Base-by-base conservation (phyloP, 2,888 invertebrate genomes). In the Halocaridina rubra region DNA sequence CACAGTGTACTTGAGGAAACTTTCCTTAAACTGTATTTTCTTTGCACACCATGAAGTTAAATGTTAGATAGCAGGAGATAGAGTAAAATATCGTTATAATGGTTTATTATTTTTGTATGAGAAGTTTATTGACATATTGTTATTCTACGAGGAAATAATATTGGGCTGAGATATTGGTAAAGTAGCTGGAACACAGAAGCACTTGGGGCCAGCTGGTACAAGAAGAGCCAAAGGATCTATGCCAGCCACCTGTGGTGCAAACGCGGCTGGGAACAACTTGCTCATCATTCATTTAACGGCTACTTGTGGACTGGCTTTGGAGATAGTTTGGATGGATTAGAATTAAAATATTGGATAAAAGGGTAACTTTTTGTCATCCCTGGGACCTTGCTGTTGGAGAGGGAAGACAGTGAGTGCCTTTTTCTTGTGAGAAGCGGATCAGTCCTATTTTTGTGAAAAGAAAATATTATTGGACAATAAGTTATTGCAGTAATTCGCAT, bases 51-150 rank as follows among this genome's bases (percentile, higher is more conserved):
- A 84, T 79, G 77, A 79, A 79, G 84, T 84, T 84, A 79, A 80
- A 79, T 84, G 79, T 84, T 84, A 84, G 79, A 59, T 84, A 84
- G 84, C 80, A 71, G 79, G 84, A 84, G 75, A 80, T 75, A 84
- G 84, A 84, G 74, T 84, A 84, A 80, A 80, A 80, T 79, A 84
- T 79, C 82, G 84, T 84, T 84, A 84, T 84, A 84, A 80, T 84
- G 84, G 84, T 84, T 84, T 84, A 84, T 84, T 84, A 84, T 84
- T 84, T 84, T 84, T 84, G 79, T 84, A 84, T 84, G 84, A 84
- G 84, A 84, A 79, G 79, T 84, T 84, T 84, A 84, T 84, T 80
- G 80, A 84, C 61, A 72, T 84, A 79, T 84, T 84, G 79, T 84
- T 84, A 84, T 84, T 84, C 77, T 84, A 78, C 77, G 78, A 84